Evolutionary conservation across 2,888 invertebrate genomes (phyloP).

Genomic region (Philhelius pedissequus): DNA sequence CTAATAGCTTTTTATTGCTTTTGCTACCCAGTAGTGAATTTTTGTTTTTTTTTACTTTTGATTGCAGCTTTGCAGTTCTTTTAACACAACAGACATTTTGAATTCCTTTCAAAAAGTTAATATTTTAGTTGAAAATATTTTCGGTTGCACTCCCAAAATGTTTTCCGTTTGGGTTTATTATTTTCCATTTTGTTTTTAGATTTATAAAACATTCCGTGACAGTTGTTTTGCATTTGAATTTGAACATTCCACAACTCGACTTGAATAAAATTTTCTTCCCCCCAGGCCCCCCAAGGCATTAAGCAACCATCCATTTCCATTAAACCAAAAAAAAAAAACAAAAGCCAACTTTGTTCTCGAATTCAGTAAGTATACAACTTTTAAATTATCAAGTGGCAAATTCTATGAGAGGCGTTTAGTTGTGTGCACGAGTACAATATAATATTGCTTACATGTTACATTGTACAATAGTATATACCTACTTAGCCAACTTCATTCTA

Average conservation of each 20-base stretch:
- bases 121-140: not conserved
- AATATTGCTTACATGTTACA: not conserved
- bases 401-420: not conserved
- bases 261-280: not conserved
- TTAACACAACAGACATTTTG: not conserved
- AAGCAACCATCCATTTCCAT: not conserved
- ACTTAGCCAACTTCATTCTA: not conserved
- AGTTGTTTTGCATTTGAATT: not conserved
- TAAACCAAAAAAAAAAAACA: not conserved
- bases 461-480: too few species aligned
- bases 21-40: too few species aligned
- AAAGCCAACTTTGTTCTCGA: not conserved
- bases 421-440: not conserved
- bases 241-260: not conserved
- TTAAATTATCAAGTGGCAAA: constrained; percentile 1
- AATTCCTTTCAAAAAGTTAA: not conserved
- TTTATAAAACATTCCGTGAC: not conserved
- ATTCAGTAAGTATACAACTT: not conserved
- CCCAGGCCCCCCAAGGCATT: not conserved
- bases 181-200: not conserved
- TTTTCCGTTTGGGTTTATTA: not conserved
- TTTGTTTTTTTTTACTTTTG: too few species aligned
- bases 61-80: not conserved
- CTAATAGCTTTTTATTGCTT: too few species aligned
- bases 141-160: not conserved